These are phyloP conservation scores for Smithornis capensis DNA, from an alignment of 2,113 vertebrate species.

Conservation along the genomic window DNA sequence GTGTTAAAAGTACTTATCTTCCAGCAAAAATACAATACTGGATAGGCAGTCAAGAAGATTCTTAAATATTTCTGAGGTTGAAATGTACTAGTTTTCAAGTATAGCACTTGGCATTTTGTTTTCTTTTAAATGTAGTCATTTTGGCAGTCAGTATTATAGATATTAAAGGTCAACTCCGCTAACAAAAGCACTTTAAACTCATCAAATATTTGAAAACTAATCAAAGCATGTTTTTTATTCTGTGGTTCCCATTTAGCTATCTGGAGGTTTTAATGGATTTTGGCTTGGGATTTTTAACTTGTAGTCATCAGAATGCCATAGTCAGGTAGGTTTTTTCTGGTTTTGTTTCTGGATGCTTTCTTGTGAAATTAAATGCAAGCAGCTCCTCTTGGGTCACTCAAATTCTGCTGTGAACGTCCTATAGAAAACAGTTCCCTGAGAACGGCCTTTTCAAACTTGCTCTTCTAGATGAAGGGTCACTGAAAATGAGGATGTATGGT, in stretches of 20 bases:
- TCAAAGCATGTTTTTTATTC: neutral
- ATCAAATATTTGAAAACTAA: conserved; percentile 1
- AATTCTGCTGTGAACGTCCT: neutral
- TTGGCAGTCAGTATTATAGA: neutral
- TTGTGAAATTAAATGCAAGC: neutral
- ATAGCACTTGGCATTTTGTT: neutral
- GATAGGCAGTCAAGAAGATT: neutral
- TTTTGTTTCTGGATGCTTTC: neutral
- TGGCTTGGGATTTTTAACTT: neutral
- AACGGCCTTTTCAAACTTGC: neutral
- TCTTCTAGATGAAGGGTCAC: neutral
- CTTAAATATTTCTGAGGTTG: neutral
- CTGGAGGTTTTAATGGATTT: neutral
- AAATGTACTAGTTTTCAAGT: neutral
- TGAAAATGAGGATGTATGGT: neutral
- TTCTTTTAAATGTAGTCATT: neutral
- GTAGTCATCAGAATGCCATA: neutral
- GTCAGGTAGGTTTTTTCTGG: neutral
- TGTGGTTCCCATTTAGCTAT: neutral
- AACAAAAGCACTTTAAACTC: neutral
- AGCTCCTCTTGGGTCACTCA: neutral
- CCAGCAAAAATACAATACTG: neutral
- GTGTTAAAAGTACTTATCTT: neutral
- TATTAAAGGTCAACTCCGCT: conserved; percentile 33
- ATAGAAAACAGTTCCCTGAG: neutral